A percentile compares a stretch with the other conserved stretches of the same genome.
These are phyloP conservation scores for Gerris lacustris DNA, from an alignment of 2,888 invertebrate species.

Conservation along the genomic window DNA sequence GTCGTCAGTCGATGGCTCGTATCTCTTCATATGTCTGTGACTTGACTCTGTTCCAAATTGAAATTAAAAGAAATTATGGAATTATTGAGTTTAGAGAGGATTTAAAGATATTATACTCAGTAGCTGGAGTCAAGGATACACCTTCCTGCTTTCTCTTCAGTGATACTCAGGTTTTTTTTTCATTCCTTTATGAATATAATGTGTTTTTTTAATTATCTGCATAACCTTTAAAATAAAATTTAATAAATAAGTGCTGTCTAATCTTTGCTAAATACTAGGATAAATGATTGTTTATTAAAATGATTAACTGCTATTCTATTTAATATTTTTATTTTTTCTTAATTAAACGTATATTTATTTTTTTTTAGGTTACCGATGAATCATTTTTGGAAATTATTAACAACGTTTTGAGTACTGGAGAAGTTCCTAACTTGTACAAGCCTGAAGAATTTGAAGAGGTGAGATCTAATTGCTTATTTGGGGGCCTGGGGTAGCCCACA, in stretches of 20 bases:
- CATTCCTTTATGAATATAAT: not conserved
- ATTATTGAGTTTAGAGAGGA: slow-evolving; percentile 69
- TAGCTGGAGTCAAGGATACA: slow-evolving; percentile 62
- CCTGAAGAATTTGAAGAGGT: slow-evolving; percentile 81
- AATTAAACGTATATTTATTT: not conserved
- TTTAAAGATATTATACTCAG: slow-evolving; percentile 58
- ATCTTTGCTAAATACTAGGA: not conserved
- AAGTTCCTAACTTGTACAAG: slow-evolving; percentile 77
- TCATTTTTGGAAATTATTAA: slow-evolving; percentile 78
- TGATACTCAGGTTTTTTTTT: slow-evolving; percentile 52
- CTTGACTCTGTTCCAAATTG: slow-evolving; percentile 62
- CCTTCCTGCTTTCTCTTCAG: slow-evolving; percentile 69
- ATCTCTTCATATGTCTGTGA: slow-evolving; percentile 70
- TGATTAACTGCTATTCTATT: too few species aligned
- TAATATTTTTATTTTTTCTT: too few species aligned
- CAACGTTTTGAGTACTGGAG: slow-evolving; percentile 76
- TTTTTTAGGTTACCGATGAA: slow-evolving; percentile 54
- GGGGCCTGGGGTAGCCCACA: too few species aligned
- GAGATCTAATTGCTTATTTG: slow-evolving; percentile 31
- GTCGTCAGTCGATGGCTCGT: slow-evolving; percentile 65
- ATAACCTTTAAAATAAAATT: not conserved
- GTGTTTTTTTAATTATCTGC: slow-evolving; percentile 6
- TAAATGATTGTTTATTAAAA: too few species aligned
- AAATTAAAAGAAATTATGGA: slow-evolving; percentile 65
- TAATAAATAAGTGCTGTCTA: not conserved